A percentile compares a stretch with the other conserved stretches of the same genome.
Evolutionary conservation across 2,888 invertebrate genomes (phyloP).

Genomic region (Drosophila cyrtoloma): DNA sequence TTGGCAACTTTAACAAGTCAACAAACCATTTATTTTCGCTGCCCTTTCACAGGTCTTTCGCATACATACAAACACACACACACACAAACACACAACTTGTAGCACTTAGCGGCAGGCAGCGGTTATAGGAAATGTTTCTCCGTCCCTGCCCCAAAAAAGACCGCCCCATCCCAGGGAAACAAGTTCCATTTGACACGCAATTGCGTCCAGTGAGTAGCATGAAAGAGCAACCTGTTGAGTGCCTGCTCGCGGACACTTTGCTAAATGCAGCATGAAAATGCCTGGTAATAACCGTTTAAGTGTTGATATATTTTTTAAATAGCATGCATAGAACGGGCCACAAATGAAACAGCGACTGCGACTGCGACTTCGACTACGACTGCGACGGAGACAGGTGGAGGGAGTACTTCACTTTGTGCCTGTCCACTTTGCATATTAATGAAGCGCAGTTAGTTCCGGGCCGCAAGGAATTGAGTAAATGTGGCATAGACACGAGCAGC

Average conservation of each 20-base stretch:
- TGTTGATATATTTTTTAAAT: slow-evolving; percentile 61
- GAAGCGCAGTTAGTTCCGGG: slow-evolving; percentile 53
- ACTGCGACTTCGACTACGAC: neutral
- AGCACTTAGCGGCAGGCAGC: slow-evolving; percentile 35
- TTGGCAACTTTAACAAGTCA: slow-evolving; percentile 59
- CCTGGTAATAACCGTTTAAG: slow-evolving; percentile 75
- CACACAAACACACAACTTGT: slow-evolving; percentile 17
- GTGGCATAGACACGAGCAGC: slow-evolving; percentile 62
- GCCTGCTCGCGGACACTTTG: slow-evolving; percentile 10
- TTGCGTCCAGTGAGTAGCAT: slow-evolving; percentile 43
- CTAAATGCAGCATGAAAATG: slow-evolving; percentile 76
- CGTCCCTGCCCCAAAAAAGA: neutral
- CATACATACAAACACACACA: slow-evolving; percentile 18
- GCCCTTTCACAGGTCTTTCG: slow-evolving; percentile 11
- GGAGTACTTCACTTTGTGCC: slow-evolving; percentile 2
- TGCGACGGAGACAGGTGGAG: neutral
- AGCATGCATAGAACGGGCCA: slow-evolving; percentile 31
- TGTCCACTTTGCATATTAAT: slow-evolving; percentile 76
- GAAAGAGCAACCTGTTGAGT: slow-evolving; percentile 66
- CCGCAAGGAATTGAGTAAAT: slow-evolving; percentile 63
- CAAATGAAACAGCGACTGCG: neutral
- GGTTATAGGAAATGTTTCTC: slow-evolving; percentile 22
- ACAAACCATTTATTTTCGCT: slow-evolving; percentile 61
- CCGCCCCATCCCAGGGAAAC: slow-evolving; percentile 10
- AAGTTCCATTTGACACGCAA: slow-evolving; percentile 76